Percentiles rank a stretch among this genome's conserved stretches.
phyloP scores from a whole-genome alignment of 2,888 invertebrate genomes.

The Diachrysia chrysitis region DNA sequence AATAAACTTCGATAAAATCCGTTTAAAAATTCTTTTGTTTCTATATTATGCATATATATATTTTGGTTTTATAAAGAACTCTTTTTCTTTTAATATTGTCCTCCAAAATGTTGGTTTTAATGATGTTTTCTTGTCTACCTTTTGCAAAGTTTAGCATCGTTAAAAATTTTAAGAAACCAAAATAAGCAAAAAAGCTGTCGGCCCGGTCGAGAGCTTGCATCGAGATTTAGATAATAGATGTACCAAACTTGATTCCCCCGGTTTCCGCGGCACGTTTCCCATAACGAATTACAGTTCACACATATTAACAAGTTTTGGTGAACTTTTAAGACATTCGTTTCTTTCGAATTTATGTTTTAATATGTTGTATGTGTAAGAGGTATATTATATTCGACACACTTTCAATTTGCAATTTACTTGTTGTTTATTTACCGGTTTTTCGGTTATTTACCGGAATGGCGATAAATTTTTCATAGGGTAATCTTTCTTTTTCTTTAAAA shows the following conservation, averaged over 20 bases:
- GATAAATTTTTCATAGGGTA: no score
- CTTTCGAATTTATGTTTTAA: constrained; percentile 5
- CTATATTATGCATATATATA: no score
- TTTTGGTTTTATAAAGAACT: no score
- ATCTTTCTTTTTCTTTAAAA: no score
- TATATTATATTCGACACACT: constrained; percentile 5
- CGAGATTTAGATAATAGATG: constrained; percentile 49
- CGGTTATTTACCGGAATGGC: background rate
- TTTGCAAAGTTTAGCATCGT: constrained; percentile 51
- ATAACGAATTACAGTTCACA: constrained; percentile 56
- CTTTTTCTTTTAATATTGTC: constrained; percentile 15
- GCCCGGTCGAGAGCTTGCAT: constrained; percentile 20
- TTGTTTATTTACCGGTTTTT: background rate
- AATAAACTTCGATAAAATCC: no score
- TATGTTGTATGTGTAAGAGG: background rate
- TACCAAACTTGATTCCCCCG: constrained; percentile 49
- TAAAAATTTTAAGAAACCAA: constrained; percentile 55
- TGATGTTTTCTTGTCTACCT: constrained; percentile 20
- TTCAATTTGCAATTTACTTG: constrained; percentile 1
- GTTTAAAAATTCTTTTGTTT: no score
- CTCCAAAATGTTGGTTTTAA: constrained; percentile 12
- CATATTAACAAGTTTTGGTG: constrained; percentile 47
- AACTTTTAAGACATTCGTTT: constrained; percentile 24
- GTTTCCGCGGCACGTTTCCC: constrained; percentile 54
- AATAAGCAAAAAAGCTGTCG: constrained; percentile 42